A percentile compares a stretch with the other conserved stretches of the same genome.
These are phyloP conservation scores for Valencia hispanica DNA, from an alignment of 2,797 vertebrate genomes.

Conservation along the genomic window DNA sequence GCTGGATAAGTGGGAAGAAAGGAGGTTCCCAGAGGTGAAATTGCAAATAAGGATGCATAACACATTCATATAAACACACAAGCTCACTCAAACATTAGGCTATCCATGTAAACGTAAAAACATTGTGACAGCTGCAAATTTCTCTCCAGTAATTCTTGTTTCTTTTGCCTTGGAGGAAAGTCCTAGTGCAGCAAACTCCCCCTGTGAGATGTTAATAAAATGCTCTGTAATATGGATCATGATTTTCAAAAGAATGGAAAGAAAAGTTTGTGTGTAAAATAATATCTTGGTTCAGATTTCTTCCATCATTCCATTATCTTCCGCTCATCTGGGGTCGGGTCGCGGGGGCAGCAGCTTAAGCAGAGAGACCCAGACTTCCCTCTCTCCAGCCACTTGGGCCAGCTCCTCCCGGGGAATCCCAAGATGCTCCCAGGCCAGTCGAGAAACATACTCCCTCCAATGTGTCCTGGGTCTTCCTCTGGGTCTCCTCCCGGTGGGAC, in stretches of 20 bases:
- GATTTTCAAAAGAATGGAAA: neutral
- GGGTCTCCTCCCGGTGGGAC: no score
- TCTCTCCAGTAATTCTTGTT: neutral
- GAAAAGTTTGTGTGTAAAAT: neutral
- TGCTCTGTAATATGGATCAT: neutral
- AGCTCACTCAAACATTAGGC: conserved; percentile 16
- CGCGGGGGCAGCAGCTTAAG: no score
- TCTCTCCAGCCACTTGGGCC: no score
- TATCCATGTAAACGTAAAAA: conserved; percentile 15
- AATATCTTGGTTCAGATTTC: neutral
- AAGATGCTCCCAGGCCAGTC: no score
- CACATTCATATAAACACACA: conserved; percentile 41
- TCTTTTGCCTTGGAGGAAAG: neutral
- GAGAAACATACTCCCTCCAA: no score
- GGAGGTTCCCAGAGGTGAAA: conserved; percentile 29
- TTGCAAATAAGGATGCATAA: conserved; percentile 36
- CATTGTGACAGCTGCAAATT: conserved; percentile 9
- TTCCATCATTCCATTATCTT: no score
- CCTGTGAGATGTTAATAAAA: neutral
- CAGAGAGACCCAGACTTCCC: no score
- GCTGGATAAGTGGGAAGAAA: conserved; percentile 53
- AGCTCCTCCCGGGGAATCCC: no score
- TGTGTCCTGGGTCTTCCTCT: no score
- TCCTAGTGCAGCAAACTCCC: neutral
- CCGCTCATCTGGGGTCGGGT: no score